phyloP scores from a whole-genome alignment of 2,888 invertebrate species.

The Polydrusus tereticollis region DNA sequence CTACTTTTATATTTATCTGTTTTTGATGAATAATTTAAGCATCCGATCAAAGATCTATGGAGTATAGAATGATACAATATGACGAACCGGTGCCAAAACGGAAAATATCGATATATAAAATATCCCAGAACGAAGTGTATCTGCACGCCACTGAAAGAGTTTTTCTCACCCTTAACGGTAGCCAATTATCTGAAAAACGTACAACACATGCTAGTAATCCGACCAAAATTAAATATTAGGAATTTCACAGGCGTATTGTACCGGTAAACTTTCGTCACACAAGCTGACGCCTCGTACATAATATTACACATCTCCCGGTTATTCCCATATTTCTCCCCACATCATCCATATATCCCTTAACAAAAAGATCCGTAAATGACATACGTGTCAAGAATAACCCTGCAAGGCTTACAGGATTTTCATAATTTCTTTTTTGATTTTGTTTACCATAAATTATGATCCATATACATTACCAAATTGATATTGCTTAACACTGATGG shows the following conservation, averaged over 20 bases:
- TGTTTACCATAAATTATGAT: background rate
- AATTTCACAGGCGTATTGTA: conserved; percentile 6
- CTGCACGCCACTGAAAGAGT: no score
- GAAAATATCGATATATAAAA: no score
- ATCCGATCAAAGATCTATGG: no score
- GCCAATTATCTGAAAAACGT: background rate
- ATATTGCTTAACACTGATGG: no score
- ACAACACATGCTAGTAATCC: background rate
- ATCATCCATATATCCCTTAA: background rate
- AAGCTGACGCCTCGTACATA: conserved; percentile 18
- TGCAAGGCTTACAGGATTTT: conserved; percentile 3
- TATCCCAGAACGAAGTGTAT: no score
- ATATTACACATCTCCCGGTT: background rate
- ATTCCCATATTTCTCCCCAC: conserved; percentile 6
- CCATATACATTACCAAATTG: no score
- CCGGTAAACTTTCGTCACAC: conserved; percentile 4
- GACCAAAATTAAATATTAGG: background rate
- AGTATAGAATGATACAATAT: no score
- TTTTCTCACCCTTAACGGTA: background rate
- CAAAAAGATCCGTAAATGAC: conserved; percentile 18
- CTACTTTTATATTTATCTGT: no score
- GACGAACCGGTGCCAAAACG: no score
- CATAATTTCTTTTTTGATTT: conserved; percentile 9
- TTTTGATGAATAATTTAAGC: no score
- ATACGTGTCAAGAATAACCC: conserved; percentile 11